Evolutionary conservation across 2,113 vertebrate species (phyloP), one percentile per base, ranked within the genome.

Genomic region (Gambusia holbrooki): DNA sequence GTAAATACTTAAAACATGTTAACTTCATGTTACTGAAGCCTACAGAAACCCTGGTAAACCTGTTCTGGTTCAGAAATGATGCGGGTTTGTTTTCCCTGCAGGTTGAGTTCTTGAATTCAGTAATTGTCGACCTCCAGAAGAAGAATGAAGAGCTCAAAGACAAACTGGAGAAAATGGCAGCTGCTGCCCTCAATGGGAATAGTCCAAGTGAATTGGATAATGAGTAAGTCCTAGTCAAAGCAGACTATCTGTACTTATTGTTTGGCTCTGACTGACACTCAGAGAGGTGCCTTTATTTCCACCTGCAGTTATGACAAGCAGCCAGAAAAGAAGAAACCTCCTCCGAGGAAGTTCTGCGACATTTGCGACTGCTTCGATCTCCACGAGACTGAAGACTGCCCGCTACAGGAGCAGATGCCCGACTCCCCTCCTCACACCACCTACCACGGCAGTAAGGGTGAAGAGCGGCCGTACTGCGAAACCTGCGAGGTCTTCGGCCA

Each of bases 331-430:
- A 98, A 97, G 94, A 97, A 97, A 61, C 78, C 66, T 1, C 94
- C 95, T 4, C 98, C 97, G 0, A 96, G 98, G 28, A 95, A 98
- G 40, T 99, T 99, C 95, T 99, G 98, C 9, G 98, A 99, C 90
- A 99, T 99, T 81, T 99, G 98, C 10, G 98, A 99, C 92, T 97
- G 97, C 93, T 99, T 99, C 2, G 98, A 99, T 61, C 96, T 96
- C 60, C 98, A 99, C 0, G 98, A 99, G 87, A 99, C 98, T 0
- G 98, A 99, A 89, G 98, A 99, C 87, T 99, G 98, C 74, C 98
- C 98, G 1, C 98, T 96, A 0, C 98, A 99, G 89, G 93, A 92
- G 0, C 97, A 98, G 95, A 88, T 94, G 80, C 93, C 94, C 0
- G 97, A 98, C 71, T 96, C 97, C 8, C 97, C 96, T 0, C 97